Base-by-base conservation (phyloP, 92 coral and sea anemone species). In the Zoanthus sansibaricus region DNA sequence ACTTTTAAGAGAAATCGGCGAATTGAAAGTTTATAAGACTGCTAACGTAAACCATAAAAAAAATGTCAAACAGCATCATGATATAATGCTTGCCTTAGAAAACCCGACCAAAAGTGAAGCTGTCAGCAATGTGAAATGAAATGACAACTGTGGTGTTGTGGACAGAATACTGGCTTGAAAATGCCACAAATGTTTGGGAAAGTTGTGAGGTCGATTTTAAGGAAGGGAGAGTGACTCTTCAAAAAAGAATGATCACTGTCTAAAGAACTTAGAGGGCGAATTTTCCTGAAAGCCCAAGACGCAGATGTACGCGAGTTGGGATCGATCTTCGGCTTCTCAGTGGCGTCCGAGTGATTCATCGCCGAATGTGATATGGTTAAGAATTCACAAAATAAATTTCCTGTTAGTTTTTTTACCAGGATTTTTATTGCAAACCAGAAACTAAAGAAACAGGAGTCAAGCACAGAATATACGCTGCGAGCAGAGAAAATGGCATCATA, bases 1-100 rank as follows among this genome's bases (percentile, higher is more conserved):
- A 88, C 91, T 97, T n/a, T 88, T 97, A 45, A 90, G 93, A 86
- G 94, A 97, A 76, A 95, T 97, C 71, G 99, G 99, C 78, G 99
- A 97, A 79, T 89, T 97, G n/a, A 97, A 95, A 84, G 95, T 92
- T 55, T 97, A 91, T 87, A 88, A 93, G 71, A 89, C 93, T 58
- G 98, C 98, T 21, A 92, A 71, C 42, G 90, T 95, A 74, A 98
- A 96, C 82, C 92, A 92, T 52, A 93, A 89, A 75, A 95, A 92
- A 76, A 88, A 93, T 61, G 75, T 95, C 30, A 95, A 85, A 62
- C 88, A 91, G 1, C 98, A 95, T 64, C 95, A 90, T 54, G 98
- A 97, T 91, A 92, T 97, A 11, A 90, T 95, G 86, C 83, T 92
- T 3, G 98, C 98, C 17, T 71, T 97, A 84, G 99, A 95, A 83